A percentile compares a stretch with the other conserved stretches of the same genome.
phyloP scores from a whole-genome alignment of 2,797 vertebrate species.

The Pelochelys cantorii region DNA sequence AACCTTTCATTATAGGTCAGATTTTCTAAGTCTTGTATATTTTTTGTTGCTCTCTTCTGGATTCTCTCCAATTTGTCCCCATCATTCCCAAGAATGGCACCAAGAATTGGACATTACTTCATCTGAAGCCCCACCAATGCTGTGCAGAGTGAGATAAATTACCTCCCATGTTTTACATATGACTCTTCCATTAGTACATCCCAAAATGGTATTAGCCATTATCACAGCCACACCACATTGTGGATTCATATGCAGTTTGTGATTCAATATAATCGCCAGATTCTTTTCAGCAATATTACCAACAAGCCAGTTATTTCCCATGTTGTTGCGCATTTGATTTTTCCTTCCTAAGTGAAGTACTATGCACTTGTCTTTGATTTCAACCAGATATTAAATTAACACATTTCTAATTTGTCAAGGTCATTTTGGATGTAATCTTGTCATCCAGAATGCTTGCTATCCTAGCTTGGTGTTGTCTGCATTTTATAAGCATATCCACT shows the following conservation, averaged over 20 bases:
- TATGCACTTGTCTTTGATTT: not conserved
- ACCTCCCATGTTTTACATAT: not conserved
- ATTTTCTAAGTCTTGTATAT: not conserved
- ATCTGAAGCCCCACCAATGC: not conserved
- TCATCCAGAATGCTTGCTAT: not conserved
- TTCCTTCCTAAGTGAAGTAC: not conserved
- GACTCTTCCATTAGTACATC: not conserved
- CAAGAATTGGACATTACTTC: not conserved
- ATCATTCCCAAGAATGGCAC: not conserved
- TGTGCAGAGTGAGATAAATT: not conserved
- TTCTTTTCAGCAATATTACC: not conserved
- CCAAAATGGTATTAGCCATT: too few species aligned
- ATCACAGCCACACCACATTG: not conserved
- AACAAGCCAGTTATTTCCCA: not conserved
- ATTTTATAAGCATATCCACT: not conserved
- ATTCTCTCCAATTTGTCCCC: not conserved
- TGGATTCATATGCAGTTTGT: not conserved
- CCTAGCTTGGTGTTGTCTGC: not conserved
- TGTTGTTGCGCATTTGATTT: not conserved
- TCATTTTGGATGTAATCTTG: not conserved
- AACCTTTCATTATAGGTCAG: not conserved
- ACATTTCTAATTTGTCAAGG: not conserved
- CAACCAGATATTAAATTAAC: too few species aligned
- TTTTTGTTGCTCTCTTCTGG: not conserved
- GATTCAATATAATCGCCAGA: not conserved